Conservation (phyloP, 2,888 invertebrate genomes). For the Carcina quercana region DNA sequence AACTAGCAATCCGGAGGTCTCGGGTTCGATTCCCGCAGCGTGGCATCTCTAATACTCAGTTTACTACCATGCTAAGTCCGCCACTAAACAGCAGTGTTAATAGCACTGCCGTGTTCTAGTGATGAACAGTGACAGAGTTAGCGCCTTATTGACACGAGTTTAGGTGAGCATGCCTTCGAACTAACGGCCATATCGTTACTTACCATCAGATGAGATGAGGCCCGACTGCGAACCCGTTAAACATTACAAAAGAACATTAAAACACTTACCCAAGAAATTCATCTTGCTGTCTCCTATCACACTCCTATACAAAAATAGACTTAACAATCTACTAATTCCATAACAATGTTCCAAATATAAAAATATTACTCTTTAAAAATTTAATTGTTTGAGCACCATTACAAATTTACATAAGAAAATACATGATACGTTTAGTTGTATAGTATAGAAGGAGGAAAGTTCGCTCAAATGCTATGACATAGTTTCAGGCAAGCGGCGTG, state of each 20-base stretch:
- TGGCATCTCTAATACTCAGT: too few species aligned
- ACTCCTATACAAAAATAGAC: constrained; percentile 41
- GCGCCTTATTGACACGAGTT: too few species aligned
- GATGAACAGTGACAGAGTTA: too few species aligned
- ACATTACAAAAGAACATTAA: constrained; percentile 4
- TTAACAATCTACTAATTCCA: constrained; percentile 51
- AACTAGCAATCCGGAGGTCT: too few species aligned
- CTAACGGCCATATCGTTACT: too few species aligned
- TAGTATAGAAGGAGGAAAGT: constrained; percentile 40
- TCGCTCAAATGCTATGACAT: constrained; percentile 49
- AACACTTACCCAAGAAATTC: constrained; percentile 65
- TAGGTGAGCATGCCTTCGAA: not conserved
- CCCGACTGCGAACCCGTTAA: too few species aligned
- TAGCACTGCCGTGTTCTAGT: too few species aligned
- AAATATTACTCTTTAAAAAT: constrained; percentile 44
- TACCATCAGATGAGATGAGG: too few species aligned
- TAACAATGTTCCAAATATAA: constrained; percentile 56
- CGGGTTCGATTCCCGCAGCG: too few species aligned
- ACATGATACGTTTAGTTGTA: constrained; percentile 69
- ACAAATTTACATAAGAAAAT: constrained; percentile 46
- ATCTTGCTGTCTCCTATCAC: constrained; percentile 44
- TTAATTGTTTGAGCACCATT: constrained; percentile 71
- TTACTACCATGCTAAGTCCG: too few species aligned
- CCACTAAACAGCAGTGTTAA: too few species aligned
- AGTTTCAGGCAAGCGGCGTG: constrained; percentile 39